Evolutionary conservation across 2,888 invertebrate genomes (phyloP), one percentile per base, ranked within the genome.

Genomic region (Zootermopsis nevadensis): DNA sequence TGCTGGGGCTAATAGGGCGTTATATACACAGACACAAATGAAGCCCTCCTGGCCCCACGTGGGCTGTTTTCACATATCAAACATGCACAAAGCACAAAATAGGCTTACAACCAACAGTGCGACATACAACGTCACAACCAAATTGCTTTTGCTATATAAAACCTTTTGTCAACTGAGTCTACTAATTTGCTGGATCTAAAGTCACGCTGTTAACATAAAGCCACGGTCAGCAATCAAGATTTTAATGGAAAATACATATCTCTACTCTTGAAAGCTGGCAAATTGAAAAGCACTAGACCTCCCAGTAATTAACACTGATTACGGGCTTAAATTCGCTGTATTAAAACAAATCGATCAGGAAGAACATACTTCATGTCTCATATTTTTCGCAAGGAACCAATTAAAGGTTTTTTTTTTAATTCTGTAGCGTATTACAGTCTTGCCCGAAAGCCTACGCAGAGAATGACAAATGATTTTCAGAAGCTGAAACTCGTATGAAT

Each of bases 81-180:
- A n/a, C 60, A 60, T n/a, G 60, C 60, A 60, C 60, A 60, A 60
- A 60, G 60, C 60, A 60, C 60, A 60, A 60, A 60, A 60, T n/a
- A n/a, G 60, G 60, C 60, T 60, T 60, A 60, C 60, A 60, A n/a
- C 12, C 7, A 15, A 12, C 42, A 6, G 12, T 48, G 42, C 15
- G 15, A 15, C n/a, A 2, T 60, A n/a, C 60, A 55, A 6, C 7
- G 60, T 60, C 60, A 24, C 27, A 60, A 60, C 60, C n/a, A 53
- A 53, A 53, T 53, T 53, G 53, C 53, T 53, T 53, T 53, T 53
- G 53, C 53, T n/a, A 60, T n/a, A 60, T 60, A 60, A 60, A 60
- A 60, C 60, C 10, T 60, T 60, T 12, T 27, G 60, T 60, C 60
- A 60, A 60, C 60, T 60, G 7, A 24, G n/a, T 19, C n/a, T n/a